Evolutionary conservation across 2,888 invertebrate genomes (phyloP).

Genomic region (Copidosoma aretas): DNA sequence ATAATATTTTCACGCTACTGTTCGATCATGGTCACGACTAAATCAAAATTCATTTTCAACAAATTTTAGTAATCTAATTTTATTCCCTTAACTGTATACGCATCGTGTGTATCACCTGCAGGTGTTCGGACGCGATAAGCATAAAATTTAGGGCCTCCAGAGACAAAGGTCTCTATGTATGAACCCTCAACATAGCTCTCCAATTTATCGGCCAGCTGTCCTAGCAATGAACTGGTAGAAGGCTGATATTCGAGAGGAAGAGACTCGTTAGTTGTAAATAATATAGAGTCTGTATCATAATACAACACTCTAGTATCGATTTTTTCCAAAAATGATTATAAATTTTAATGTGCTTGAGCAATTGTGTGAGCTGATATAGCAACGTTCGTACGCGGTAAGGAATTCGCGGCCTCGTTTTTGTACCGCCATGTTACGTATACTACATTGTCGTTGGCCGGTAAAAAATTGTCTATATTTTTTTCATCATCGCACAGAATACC

Average conservation of each 20-base stretch:
- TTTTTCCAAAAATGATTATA: too few species aligned
- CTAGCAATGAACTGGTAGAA: background rate
- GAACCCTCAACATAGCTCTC: background rate
- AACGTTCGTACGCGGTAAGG: background rate
- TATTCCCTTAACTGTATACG: conserved; percentile 1
- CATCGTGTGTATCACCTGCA: too few species aligned
- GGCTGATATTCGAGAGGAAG: too few species aligned
- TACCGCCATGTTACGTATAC: background rate
- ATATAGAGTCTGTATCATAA: too few species aligned
- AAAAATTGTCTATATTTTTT: background rate
- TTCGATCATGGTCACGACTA: background rate
- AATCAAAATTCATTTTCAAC: background rate
- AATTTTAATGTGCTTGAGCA: too few species aligned
- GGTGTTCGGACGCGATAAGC: background rate
- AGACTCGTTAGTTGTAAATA: too few species aligned
- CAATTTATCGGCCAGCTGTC: background rate
- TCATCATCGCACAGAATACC: too few species aligned
- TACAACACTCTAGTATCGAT: too few species aligned
- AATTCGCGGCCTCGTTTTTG: background rate
- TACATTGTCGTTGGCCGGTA: background rate
- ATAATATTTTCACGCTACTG: too few species aligned
- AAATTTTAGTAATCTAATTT: background rate
- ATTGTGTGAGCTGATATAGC: too few species aligned
- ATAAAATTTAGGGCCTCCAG: background rate
- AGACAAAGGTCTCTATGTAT: background rate